Percentiles rank a stretch among this genome's conserved stretches.
Evolutionary conservation across 2,113 vertebrate genomes (phyloP).

Genomic region (Benitochromis conjunctus): DNA sequence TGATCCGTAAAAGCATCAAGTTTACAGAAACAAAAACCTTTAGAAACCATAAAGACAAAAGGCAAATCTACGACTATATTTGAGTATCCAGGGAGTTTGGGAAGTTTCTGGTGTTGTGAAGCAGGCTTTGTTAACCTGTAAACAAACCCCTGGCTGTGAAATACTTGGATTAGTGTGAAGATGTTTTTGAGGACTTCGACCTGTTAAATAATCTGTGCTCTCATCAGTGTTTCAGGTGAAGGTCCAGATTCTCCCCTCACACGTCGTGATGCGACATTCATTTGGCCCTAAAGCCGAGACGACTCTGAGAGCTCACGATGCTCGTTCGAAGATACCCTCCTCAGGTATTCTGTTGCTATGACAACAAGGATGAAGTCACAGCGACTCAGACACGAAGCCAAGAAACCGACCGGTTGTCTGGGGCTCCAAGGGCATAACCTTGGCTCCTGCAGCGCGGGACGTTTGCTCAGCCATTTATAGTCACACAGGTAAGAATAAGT

Average conservation of each 20-base stretch:
- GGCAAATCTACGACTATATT: fast-evolving
- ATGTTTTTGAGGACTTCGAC: not conserved
- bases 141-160: not conserved
- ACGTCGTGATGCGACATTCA: not conserved
- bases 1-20: not conserved
- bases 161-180: not conserved
- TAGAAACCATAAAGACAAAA: not conserved
- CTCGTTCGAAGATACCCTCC: not conserved
- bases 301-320: not conserved
- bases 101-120: not conserved
- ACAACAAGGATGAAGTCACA: not conserved
- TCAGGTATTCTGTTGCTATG: conserved; percentile 25
- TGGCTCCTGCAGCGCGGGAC: not conserved
- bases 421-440: conserved; percentile 2
- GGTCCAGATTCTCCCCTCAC: not conserved
- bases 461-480: conserved; percentile 2
- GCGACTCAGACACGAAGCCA: not conserved
- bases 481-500: not conserved
- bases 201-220: not conserved
- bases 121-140: not conserved
- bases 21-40: not conserved
- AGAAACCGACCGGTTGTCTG: not conserved
- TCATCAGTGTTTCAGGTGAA: not conserved
- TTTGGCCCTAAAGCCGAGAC: not conserved
- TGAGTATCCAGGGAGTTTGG: not conserved